Evolutionary conservation across 2,797 vertebrate species (phyloP).

Genomic region (Spinus pinus): DNA sequence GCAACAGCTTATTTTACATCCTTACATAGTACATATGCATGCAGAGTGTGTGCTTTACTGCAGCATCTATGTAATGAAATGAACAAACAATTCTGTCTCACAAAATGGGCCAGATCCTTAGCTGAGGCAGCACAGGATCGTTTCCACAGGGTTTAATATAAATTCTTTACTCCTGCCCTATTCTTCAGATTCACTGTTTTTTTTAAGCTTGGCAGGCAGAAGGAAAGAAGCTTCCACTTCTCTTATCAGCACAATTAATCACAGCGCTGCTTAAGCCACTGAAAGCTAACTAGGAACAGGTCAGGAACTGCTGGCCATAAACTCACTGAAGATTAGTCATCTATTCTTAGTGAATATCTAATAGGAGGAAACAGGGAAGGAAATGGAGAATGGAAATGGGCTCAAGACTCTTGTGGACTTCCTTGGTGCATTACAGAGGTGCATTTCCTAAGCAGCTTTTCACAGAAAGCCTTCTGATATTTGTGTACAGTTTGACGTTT

Average conservation of each 20-base stretch:
- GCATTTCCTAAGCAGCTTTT: neutral
- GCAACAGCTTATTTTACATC: neutral
- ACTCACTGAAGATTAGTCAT: neutral
- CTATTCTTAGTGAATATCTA: neutral
- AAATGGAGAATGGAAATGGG: slow-evolving; percentile 10
- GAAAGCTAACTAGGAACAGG: neutral
- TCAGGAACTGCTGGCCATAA: slow-evolving; percentile 7
- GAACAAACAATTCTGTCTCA: neutral
- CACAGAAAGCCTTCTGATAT: neutral
- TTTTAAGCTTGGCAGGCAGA: neutral
- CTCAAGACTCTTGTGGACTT: neutral
- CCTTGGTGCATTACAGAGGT: neutral
- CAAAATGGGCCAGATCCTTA: neutral
- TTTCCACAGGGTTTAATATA: neutral
- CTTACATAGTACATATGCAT: neutral
- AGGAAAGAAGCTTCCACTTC: slow-evolving; percentile 10
- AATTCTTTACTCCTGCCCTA: neutral
- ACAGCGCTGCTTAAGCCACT: neutral
- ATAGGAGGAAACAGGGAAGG: slow-evolving; percentile 6
- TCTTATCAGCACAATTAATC: slow-evolving; percentile 36
- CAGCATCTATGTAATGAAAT: neutral
- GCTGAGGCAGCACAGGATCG: neutral
- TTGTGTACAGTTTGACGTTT: neutral
- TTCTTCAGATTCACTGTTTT: neutral
- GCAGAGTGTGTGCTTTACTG: neutral